Evolutionary conservation across 2,113 vertebrate species (phyloP), one percentile per base, ranked within the genome.

Genomic region (Dolichotis patagonum): DNA sequence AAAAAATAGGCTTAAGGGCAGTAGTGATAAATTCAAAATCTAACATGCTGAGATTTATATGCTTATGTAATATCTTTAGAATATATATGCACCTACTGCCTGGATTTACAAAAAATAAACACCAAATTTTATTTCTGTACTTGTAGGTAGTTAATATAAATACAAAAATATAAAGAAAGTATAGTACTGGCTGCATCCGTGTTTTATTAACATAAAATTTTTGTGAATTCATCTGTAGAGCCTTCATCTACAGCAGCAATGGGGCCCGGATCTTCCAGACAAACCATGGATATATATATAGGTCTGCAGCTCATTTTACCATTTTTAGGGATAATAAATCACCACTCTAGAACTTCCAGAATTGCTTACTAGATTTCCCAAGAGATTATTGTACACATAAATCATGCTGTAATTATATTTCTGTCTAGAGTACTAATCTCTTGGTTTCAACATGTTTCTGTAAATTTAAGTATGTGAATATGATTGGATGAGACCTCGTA

Each of bases 141-240:
- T 52, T 87, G 3, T 58, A 96, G 60, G 11, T 91, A 63, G 69
- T 96, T 86, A 67, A 77, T 95, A n/a, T 94, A 67, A 90, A 78
- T 93, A 94, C 86, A 85, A 62, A 85, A 69, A 43, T 87, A 63
- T 78, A 87, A 52, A 88, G 62, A 95, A 88, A 83, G 56, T 96
- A 90, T 49, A 94, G 16, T 89, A 58, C 32, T 86, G 81, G 86
- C 91, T 93, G 38, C 56, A 87, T 96, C 80, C 89, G 41, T 94
- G 78, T 96, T 93, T 97, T 96, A 83, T 96, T 97, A 96, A 92
- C 60, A 49, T 85, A 94, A 90, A 43, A 49, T 95, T 97, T 97
- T 92, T 96, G 78, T 96, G 88, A 96, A 92, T 97, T 97, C 88
- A 89, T 96, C 90, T 96, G 75, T 97, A 90, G 96, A 94, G 65